Evolutionary conservation across 2,888 invertebrate genomes (phyloP).

Genomic region (Lacanobia oleracea): DNA sequence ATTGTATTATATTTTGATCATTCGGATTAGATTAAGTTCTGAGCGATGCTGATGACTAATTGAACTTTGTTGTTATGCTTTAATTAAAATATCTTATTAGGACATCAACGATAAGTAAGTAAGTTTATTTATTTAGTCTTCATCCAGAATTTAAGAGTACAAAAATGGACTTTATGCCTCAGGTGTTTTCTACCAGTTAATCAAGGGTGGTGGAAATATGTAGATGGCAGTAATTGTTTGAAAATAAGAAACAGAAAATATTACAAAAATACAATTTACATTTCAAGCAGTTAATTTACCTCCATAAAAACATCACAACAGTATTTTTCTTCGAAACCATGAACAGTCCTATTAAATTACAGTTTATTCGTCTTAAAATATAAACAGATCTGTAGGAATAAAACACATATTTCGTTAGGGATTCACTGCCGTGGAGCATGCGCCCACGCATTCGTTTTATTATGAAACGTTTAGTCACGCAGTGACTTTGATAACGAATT

Average conservation of each 20-base stretch:
- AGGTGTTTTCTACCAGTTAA: too few species aligned
- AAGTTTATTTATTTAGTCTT: neutral
- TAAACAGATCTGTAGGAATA: conserved; percentile 33
- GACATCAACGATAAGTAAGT: conserved; percentile 24
- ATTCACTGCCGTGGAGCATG: conserved; percentile 33
- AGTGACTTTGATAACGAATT: conserved; percentile 60
- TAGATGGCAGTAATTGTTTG: too few species aligned
- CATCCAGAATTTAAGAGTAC: too few species aligned
- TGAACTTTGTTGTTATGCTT: conserved; percentile 30
- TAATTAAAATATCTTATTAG: conserved; percentile 11
- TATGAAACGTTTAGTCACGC: conserved; percentile 63
- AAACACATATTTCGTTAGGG: conserved; percentile 51
- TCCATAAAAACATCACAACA: conserved; percentile 27
- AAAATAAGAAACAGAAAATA: too few species aligned
- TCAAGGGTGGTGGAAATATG: too few species aligned
- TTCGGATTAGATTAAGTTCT: conserved; percentile 10
- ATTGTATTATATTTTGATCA: conserved; percentile 12
- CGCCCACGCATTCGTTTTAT: conserved; percentile 61
- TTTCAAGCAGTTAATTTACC: neutral
- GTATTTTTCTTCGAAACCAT: conserved; percentile 29
- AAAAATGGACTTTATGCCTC: too few species aligned
- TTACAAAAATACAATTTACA: neutral
- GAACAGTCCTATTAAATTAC: conserved; percentile 11
- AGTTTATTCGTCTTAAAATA: conserved; percentile 48
- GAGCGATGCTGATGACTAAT: conserved; percentile 14